A percentile compares a stretch with the other conserved stretches of the same genome.
Conservation (phyloP, 1,140 invertebrate genomes). For the Bombus fervidus region DNA sequence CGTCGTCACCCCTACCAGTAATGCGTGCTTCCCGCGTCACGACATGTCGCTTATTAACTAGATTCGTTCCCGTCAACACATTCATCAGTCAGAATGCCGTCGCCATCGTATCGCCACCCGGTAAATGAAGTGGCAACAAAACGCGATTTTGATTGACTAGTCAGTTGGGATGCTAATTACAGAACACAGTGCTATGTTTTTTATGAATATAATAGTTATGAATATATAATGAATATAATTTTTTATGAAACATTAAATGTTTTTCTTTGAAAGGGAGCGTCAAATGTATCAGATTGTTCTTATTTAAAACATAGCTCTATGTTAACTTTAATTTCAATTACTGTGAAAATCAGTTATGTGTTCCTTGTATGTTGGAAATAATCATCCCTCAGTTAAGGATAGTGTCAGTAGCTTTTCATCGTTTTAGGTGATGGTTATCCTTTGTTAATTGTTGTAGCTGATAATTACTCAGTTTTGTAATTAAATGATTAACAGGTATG, state of each 20-base stretch:
- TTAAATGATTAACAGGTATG: conserved; percentile 60
- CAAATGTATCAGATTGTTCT: not conserved
- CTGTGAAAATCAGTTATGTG: conserved; percentile 53
- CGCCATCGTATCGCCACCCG: conserved; percentile 76
- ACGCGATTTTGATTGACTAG: conserved; percentile 65
- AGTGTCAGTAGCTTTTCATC: conserved; percentile 41
- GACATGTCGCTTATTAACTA: conserved; percentile 82
- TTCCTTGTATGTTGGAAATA: conserved; percentile 49
- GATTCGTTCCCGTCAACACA: conserved; percentile 78
- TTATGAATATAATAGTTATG: not conserved
- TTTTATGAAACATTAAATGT: not conserved
- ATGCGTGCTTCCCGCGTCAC: conserved; percentile 80
- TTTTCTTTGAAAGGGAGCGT: not conserved
- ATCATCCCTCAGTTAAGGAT: conserved; percentile 41
- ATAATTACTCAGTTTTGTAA: conserved; percentile 45
- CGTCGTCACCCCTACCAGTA: conserved; percentile 80
- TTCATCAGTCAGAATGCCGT: conserved; percentile 78
- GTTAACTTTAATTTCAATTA: conserved; percentile 59
- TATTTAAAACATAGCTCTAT: conserved; percentile 73
- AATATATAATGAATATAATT: no score
- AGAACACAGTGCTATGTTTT: conserved; percentile 75
- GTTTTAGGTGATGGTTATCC: conserved; percentile 50
- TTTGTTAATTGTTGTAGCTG: conserved; percentile 52
- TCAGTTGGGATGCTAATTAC: conserved; percentile 61
- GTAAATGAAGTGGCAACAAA: conserved; percentile 74